Base-by-base conservation (phyloP, 30 jellyfish, hydroid and myxozoan species). In the Mastigias papua region DNA sequence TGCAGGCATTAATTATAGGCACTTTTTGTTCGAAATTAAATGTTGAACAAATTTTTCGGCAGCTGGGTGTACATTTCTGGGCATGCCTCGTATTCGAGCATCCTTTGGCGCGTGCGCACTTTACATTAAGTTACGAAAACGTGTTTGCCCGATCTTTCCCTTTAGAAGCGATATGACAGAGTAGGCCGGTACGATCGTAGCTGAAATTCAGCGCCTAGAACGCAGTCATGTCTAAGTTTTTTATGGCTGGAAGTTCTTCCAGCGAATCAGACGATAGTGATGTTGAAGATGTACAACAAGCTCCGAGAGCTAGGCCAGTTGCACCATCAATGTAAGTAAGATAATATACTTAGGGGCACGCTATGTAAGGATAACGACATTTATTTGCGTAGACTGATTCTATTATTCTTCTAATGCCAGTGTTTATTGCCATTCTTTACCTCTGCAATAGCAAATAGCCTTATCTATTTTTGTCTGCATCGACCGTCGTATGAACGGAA, bases 221-320 rank as follows among this genome's bases (percentile, higher is more conserved):
- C 35, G 49, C 81, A 73, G 80, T 69, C n/a, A 93, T 93, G 98
- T 93, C 98, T 28, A 76, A 91, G 88, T 93, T 93, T 76, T 93
- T 93, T 78, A 86, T 65, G 69, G 97, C 97, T 37, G 97, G 97
- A 48, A 88, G 96, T 86, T 93, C 98, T 60, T 97, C 94, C 84
- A 93, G 98, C 91, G 98, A 93, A 49, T 82, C 98, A 23, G 98
- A 93, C 57, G 90, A 78, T 4, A 92, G 96, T 60, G 98, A 92
- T 77, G 98, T 76, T 13, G 98, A 92, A 79, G 98, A 85, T 73
- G 88, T 73, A 33, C 83, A 83, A 5, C 94, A 62, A 60, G 90
- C 85, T 61, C 95, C 81, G 23, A 80, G 97, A 81, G 85, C 87
- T 20, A 93, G 91, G 85, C 95, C 92, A 63, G 80, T 73, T 17